Base-by-base conservation (phyloP, 2,888 invertebrate species). In the Tyria jacobaeae region DNA sequence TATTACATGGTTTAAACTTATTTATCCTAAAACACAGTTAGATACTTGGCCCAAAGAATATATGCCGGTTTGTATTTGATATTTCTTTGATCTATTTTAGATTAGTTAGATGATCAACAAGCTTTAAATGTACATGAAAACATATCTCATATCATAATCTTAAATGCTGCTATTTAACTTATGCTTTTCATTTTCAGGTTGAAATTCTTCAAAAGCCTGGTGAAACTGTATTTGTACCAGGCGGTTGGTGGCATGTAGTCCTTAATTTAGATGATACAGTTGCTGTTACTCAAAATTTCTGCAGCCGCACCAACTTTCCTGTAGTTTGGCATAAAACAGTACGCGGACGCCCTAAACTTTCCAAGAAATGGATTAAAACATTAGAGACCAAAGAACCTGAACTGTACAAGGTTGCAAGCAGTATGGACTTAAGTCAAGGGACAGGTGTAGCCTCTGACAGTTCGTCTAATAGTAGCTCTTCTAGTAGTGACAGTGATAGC, bases 211-310 rank as follows among this genome's bases (percentile, higher is more conserved):
- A 99, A 88, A 96, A 96, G 78, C 99, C 99, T 15, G 99, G 99
- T 24, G 99, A 99, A 88, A 99, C 99, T 4, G 99, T 99, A 35
- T 99, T 99, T 93, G 99, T 99, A 60, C 99, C 99, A 12, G 99
- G 99, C 21, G 99, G 99, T 12, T 99, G 99, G 99, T 99, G 99
- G 99, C 99, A 99, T 88, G 99, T 99, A 24, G 99, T 99, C 15
- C 94, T 99, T 35, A 99, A 99, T 91, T 93, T 99, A 67, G 99
- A 99, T 82, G 96, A 97, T 70, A 99, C 99, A 0, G 96, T 99
- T 52, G 99, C 99, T 14, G 97, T 99, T 17, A 99, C 99, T 0
- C 99, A 99, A 87, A 99, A 99, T 91, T 99, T 99, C 88, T 97
- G 98, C 86, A 99, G 99, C 76, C 95, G 96, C 67, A 98, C 98